phyloP scores from a whole-genome alignment of 1,140 invertebrate species.

The Odontomachus brunneus region DNA sequence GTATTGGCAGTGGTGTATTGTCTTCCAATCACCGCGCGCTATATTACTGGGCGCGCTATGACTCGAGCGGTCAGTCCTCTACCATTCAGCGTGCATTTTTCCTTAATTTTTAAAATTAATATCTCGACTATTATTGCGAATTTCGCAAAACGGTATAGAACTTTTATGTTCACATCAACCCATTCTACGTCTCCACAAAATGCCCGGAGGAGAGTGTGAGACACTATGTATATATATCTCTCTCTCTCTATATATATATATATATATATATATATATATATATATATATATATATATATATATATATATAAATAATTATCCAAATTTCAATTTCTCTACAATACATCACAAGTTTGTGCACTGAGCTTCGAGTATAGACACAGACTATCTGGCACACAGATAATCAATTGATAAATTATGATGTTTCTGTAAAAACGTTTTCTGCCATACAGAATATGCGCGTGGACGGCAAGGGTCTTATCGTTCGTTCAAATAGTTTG shows the following conservation, averaged over 20 bases:
- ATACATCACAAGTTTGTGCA: conserved; percentile 56
- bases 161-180: too few species aligned
- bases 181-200: too few species aligned
- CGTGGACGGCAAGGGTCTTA: conserved; percentile 36
- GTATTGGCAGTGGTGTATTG: too few species aligned
- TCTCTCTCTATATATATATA: neutral
- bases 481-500: conserved; percentile 4
- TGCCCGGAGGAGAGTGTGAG: too few species aligned
- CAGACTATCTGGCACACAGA: conserved; percentile 20
- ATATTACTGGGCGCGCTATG: too few species aligned
- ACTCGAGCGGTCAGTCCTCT: too few species aligned
- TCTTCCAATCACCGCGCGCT: too few species aligned
- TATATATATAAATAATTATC: conserved; percentile 32
- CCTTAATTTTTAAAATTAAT: too few species aligned
- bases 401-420: conserved; percentile 43
- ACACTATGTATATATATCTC: too few species aligned
- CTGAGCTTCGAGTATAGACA: conserved; percentile 46
- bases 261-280: conserved; percentile 11
- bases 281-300: conserved; percentile 3
- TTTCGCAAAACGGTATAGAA: too few species aligned
- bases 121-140: too few species aligned
- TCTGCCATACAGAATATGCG: conserved; percentile 16
- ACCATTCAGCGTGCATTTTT: too few species aligned
- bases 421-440: conserved; percentile 17
- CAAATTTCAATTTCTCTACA: conserved; percentile 44